These are phyloP conservation scores for Catostomus latipinnis DNA, from an alignment of 2,797 vertebrate species.

Conservation along the genomic window DNA sequence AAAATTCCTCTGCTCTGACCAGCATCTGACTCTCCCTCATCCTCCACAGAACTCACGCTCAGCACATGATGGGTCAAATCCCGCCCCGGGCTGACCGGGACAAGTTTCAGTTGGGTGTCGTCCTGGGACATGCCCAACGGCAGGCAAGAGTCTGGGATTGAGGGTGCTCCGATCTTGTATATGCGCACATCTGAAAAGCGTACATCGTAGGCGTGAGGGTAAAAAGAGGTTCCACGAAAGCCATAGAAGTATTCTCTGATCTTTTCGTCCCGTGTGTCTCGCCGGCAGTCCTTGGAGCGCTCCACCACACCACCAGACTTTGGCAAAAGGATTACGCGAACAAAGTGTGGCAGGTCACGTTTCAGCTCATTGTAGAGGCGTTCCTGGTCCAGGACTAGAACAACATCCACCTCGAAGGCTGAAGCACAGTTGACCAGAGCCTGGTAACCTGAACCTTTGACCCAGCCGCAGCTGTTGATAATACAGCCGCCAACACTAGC, in stretches of 20 bases:
- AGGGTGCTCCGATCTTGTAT: slow-evolving; percentile 96
- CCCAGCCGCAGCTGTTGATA: slow-evolving; percentile 98
- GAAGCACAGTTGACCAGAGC: slow-evolving; percentile 96
- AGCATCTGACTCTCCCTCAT: slow-evolving; percentile 72
- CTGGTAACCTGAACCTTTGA: slow-evolving; percentile 97
- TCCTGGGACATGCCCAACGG: slow-evolving; percentile 98
- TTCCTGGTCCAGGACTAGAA: slow-evolving; percentile 96
- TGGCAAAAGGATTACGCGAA: slow-evolving; percentile 91
- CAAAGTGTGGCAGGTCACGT: slow-evolving; percentile 95
- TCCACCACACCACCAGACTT: slow-evolving; percentile 95
- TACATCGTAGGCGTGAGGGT: slow-evolving; percentile 95
- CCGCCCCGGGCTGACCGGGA: slow-evolving; percentile 92
- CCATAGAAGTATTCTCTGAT: slow-evolving; percentile 98
- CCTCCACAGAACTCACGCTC: slow-evolving; percentile 88
- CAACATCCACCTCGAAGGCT: slow-evolving; percentile 96
- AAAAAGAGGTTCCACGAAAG: slow-evolving; percentile 90
- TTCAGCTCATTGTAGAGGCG: slow-evolving; percentile 97
- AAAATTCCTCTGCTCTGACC: slow-evolving; percentile 71
- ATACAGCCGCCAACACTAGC: slow-evolving; percentile 95
- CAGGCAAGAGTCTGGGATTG: slow-evolving; percentile 96
- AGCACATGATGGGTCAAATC: slow-evolving; percentile 97
- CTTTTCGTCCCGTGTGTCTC: slow-evolving; percentile 92
- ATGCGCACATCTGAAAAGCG: slow-evolving; percentile 97
- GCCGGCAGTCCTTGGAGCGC: slow-evolving; percentile 93
- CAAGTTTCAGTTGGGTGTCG: slow-evolving; percentile 96